Evolutionary conservation across 2,888 invertebrate species (phyloP).

Genomic region (Phymatocera aterrima): DNA sequence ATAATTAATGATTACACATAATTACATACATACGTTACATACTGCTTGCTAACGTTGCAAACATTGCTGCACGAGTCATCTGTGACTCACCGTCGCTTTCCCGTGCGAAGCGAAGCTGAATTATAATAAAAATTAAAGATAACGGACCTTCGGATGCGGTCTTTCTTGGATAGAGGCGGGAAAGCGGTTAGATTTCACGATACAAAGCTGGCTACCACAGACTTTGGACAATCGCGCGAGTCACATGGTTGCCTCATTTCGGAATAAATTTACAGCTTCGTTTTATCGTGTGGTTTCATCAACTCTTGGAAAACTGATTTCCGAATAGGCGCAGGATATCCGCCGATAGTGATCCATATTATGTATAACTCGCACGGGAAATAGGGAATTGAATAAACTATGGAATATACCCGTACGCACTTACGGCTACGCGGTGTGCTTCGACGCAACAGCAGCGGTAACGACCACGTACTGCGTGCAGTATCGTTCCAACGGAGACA

Average conservation of each 20-base stretch:
- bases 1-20: not conserved
- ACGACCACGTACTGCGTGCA: too few species aligned
- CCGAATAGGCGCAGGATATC: not conserved
- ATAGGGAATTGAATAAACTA: not conserved
- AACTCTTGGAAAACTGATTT: not conserved
- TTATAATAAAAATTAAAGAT: conserved; percentile 36
- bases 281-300: not conserved
- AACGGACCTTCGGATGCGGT: conserved; percentile 28
- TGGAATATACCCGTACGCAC: not conserved
- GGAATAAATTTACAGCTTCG: not conserved
- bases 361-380: not conserved
- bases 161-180: conserved; percentile 24
- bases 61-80: not conserved
- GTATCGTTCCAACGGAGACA: not conserved
- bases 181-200: conserved; percentile 30
- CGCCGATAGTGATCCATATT: not conserved
- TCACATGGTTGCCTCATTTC: not conserved
- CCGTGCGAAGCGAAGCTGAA: conserved; percentile 9
- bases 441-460: too few species aligned
- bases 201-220: conserved; percentile 5
- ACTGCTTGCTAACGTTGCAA: not conserved
- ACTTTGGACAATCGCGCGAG: not conserved
- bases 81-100: conserved; percentile 30
- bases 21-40: not conserved
- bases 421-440: not conserved